These are phyloP conservation scores for Percina caprodes DNA, from an alignment of 2,113 vertebrate species.

Conservation along the genomic window DNA sequence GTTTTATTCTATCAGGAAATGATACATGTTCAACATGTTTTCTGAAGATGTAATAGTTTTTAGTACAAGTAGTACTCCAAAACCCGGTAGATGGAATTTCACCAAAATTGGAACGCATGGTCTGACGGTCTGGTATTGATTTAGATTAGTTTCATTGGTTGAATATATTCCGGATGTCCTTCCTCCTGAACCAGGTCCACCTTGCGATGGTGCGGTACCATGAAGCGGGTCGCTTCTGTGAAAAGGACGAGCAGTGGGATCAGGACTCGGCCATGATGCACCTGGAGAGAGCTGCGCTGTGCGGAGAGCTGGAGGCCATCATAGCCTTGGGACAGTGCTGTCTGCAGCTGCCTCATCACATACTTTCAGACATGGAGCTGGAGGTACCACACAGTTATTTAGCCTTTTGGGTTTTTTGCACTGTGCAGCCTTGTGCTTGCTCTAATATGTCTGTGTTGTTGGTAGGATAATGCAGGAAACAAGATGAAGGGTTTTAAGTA, in stretches of 20 bases:
- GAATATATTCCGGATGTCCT: not conserved
- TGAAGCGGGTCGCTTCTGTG: conserved; percentile 93
- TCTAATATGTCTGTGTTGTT: conserved; percentile 9
- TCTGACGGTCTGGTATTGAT: too few relatives aligned
- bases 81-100: too few relatives aligned
- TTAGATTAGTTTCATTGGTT: not conserved
- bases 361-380: conserved; percentile 89
- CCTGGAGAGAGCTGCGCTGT: conserved; percentile 91
- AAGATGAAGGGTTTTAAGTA: conserved; percentile 91
- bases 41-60: too few relatives aligned
- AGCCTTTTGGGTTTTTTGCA: not conserved
- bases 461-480: conserved; percentile 90
- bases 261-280: conserved; percentile 91
- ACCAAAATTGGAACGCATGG: too few relatives aligned
- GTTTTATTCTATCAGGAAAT: too few relatives aligned
- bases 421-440: not conserved
- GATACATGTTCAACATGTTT: too few relatives aligned
- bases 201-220: conserved; percentile 97
- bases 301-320: conserved; percentile 97
- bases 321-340: conserved; percentile 91
- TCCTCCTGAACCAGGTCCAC: conserved; percentile 87
- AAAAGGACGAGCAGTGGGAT: conserved; percentile 92
- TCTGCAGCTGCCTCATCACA: conserved; percentile 93
- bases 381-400: conserved; percentile 81
- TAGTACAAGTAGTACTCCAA: too few relatives aligned